These are phyloP conservation scores for Coenobita brevimanus DNA, from an alignment of 1,140 invertebrate species.

Conservation along the genomic window DNA sequence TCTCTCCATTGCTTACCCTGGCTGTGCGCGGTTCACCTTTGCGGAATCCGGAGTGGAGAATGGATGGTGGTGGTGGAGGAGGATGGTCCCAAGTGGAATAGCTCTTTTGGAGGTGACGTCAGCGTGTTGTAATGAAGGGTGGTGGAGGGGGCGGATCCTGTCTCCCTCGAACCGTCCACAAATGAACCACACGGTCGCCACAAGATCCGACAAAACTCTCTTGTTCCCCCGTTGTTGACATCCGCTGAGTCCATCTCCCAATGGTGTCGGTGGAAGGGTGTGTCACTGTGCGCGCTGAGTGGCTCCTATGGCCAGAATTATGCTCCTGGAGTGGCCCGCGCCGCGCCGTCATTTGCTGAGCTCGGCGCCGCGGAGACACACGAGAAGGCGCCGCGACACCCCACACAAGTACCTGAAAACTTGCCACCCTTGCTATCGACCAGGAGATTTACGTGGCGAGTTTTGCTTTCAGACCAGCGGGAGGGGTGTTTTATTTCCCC, in stretches of 20 bases:
- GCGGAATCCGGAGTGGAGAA: not conserved
- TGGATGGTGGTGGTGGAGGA: not conserved
- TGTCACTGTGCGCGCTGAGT: constrained; percentile 60
- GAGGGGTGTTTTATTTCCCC: too few species aligned
- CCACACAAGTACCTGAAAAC: constrained; percentile 58
- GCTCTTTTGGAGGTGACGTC: not conserved
- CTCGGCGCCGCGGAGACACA: constrained; percentile 55
- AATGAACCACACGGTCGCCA: constrained; percentile 56
- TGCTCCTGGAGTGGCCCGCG: constrained; percentile 54
- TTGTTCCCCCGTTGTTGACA: constrained; percentile 59
- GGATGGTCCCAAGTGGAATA: not conserved
- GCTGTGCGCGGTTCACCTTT: not conserved
- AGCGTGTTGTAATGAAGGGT: constrained; percentile 19
- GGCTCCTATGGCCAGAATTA: constrained; percentile 42
- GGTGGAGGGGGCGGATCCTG: constrained; percentile 19
- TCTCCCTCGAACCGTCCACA: constrained; percentile 38
- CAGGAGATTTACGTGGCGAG: not conserved
- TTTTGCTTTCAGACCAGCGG: not conserved
- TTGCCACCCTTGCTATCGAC: constrained; percentile 24
- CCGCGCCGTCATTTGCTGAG: constrained; percentile 60
- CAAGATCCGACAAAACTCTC: constrained; percentile 54
- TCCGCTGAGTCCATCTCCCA: constrained; percentile 62
- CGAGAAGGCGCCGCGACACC: constrained; percentile 60
- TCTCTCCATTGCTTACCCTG: not conserved
- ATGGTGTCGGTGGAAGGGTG: constrained; percentile 54